These are phyloP conservation scores for Sebastes schlegelii DNA, from an alignment of 2,113 vertebrate genomes.

Conservation along the genomic window DNA sequence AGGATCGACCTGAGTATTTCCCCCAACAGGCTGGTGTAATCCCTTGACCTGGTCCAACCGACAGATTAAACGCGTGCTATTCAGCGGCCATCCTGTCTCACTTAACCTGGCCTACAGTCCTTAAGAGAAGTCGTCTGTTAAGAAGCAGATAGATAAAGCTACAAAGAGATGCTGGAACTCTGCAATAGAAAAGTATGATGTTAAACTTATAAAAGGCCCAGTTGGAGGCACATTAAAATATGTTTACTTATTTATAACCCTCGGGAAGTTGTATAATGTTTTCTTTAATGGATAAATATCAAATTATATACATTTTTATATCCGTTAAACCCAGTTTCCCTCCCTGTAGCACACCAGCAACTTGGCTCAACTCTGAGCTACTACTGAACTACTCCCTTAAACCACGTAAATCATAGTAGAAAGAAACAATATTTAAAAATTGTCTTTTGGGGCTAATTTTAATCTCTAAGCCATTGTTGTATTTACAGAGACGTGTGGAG, in stretches of 20 bases:
- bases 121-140: constrained; percentile 57
- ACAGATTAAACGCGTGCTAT: constrained; percentile 67
- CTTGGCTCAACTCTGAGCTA: background rate
- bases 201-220: background rate
- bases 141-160: background rate
- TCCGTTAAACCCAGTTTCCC: background rate
- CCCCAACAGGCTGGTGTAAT: constrained; percentile 65
- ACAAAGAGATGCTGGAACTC: background rate
- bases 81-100: constrained; percentile 64
- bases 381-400: background rate
- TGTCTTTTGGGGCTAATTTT: background rate
- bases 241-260: background rate
- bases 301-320: background rate
- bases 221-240: too few relatives aligned
- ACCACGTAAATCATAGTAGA: background rate
- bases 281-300: background rate
- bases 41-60: constrained; percentile 62
- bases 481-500: background rate
- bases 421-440: background rate
- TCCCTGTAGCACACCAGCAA: background rate
- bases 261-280: too few relatives aligned
- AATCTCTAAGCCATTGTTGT: background rate
- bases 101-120: constrained; percentile 48
- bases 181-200: background rate
- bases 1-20: constrained; percentile 67